Evolutionary conservation across 35 echinoderm and acorn worm genomes (phyloP).

Genomic region (Holothuria glaberrima): DNA sequence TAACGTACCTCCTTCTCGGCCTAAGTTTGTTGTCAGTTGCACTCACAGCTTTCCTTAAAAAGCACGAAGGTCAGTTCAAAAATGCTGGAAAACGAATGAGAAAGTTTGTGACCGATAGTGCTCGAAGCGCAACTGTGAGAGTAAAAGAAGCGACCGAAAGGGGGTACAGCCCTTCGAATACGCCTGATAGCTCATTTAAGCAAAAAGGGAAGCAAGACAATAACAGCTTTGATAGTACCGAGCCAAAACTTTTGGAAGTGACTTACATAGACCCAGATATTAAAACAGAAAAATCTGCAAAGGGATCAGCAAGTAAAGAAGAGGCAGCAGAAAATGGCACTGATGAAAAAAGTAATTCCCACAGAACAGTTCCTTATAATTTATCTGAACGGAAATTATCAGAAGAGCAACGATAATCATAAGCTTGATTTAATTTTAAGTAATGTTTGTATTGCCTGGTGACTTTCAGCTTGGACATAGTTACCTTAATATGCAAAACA

Average conservation of each 20-base stretch:
- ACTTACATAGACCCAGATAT: no score
- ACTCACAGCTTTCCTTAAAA: constrained; percentile 49
- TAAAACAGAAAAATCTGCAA: no score
- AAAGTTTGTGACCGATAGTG: constrained; percentile 47
- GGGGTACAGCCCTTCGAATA: neutral
- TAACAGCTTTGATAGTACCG: neutral
- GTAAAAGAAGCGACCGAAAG: constrained; percentile 30
- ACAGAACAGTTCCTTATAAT: no score
- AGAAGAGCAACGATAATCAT: no score
- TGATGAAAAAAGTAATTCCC: no score
- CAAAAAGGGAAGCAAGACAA: neutral
- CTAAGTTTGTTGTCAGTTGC: constrained; percentile 72
- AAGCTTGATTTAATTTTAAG: no score
- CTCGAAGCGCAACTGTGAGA: constrained; percentile 12
- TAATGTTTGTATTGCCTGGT: no score
- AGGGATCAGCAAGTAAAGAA: no score
- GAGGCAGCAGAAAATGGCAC: no score
- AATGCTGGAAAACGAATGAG: constrained; percentile 23
- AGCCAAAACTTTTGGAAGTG: constrained; percentile 20
- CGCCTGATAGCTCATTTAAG: constrained; percentile 21
- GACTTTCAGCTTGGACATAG: no score
- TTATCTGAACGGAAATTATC: no score
- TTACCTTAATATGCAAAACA: no score
- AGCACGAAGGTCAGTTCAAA: constrained; percentile 25
- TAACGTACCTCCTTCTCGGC: constrained; percentile 74